phyloP scores from a whole-genome alignment of 2,888 invertebrate species.

The Dasysyrphus tricinctus region DNA sequence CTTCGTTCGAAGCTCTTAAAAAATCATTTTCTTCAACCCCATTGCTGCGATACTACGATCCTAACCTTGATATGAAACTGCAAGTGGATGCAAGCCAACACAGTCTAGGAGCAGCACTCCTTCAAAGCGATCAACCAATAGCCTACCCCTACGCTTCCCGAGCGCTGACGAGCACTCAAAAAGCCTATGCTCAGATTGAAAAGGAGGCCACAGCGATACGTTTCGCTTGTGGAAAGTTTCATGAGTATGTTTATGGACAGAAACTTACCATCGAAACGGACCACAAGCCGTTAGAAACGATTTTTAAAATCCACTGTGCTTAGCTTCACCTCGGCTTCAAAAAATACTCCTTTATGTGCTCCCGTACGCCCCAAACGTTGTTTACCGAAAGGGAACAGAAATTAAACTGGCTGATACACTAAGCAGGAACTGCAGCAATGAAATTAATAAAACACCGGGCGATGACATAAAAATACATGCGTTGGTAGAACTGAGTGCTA shows the following conservation, averaged over 20 bases:
- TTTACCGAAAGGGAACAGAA: constrained; percentile 77
- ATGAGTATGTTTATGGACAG: constrained; percentile 60
- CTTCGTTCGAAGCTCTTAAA: constrained; percentile 55
- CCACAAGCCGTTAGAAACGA: too few species aligned
- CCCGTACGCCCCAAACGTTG: constrained; percentile 77
- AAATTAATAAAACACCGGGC: constrained; percentile 25
- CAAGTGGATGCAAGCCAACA: constrained; percentile 75
- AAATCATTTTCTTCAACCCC: constrained; percentile 68
- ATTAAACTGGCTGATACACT: constrained; percentile 73
- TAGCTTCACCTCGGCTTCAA: too few species aligned
- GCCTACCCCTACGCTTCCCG: constrained; percentile 80
- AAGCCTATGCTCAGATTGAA: constrained; percentile 61
- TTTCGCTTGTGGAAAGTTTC: constrained; percentile 77
- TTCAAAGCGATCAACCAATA: constrained; percentile 80
- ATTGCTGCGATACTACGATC: constrained; percentile 77
- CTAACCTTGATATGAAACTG: constrained; percentile 76
- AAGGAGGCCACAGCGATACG: constrained; percentile 66
- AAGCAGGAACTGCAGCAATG: constrained; percentile 67
- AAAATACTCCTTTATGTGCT: too few species aligned
- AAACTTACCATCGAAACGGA: constrained; percentile 66
- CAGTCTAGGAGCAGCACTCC: constrained; percentile 77
- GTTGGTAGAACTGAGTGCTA: constrained; percentile 12
- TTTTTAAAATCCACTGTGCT: too few species aligned
- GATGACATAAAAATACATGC: constrained; percentile 61
- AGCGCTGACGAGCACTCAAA: constrained; percentile 76